Conservation (phyloP, 2,797 vertebrate species). For the Ara ararauna region DNA sequence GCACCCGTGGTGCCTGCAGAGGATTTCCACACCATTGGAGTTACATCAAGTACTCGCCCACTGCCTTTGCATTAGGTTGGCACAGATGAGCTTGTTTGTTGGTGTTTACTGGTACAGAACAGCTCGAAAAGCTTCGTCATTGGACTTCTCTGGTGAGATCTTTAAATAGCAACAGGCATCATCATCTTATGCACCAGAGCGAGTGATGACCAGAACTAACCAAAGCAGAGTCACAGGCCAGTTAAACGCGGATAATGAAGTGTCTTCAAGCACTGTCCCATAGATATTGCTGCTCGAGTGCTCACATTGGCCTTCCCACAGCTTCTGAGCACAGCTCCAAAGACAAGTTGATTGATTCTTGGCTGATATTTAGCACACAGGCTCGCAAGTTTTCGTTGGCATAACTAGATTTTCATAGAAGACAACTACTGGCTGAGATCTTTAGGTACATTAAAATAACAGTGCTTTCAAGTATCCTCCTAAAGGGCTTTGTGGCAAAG, state of each 20-base stretch:
- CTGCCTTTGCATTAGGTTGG: background rate
- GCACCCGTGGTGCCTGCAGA: background rate
- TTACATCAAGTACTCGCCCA: rapidly evolving
- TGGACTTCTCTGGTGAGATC: background rate
- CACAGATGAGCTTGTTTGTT: background rate
- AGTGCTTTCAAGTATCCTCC: background rate
- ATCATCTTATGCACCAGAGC: background rate
- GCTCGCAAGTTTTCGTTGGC: background rate
- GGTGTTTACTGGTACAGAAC: background rate
- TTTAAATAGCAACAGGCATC: background rate
- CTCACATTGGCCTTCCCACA: background rate
- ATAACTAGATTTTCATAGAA: background rate
- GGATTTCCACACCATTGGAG: background rate
- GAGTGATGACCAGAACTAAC: background rate
- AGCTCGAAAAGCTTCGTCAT: background rate
- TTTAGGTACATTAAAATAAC: background rate
- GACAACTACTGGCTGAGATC: background rate
- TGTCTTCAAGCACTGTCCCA: background rate
- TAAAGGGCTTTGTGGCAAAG: background rate
- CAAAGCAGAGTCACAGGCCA: background rate
- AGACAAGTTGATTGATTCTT: background rate
- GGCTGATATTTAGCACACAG: background rate
- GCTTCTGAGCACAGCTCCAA: background rate
- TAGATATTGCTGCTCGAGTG: background rate
- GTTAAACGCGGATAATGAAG: background rate